Percentiles rank a stretch among this genome's conserved stretches.
These are phyloP conservation scores for Dermolepida albohirtum DNA, from an alignment of 2,888 invertebrate species.

Conservation along the genomic window DNA sequence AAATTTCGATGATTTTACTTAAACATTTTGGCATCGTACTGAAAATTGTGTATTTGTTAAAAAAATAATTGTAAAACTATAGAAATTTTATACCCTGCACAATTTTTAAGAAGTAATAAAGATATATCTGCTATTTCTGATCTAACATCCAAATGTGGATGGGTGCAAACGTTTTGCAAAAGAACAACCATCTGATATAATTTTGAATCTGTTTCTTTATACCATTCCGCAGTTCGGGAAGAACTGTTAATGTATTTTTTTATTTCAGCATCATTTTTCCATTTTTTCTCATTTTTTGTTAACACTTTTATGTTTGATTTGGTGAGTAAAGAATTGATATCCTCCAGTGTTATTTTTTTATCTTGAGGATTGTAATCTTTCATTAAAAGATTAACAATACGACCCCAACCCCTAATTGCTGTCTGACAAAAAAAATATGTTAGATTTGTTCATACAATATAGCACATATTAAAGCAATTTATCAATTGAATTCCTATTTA, in stretches of 20 bases:
- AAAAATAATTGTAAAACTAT: constrained; percentile 36
- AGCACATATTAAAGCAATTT: no score
- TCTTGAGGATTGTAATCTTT: constrained; percentile 60
- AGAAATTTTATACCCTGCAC: constrained; percentile 67
- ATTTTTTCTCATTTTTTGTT: constrained; percentile 47
- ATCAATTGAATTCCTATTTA: no score
- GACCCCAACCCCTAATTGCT: constrained; percentile 65
- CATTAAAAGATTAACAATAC: constrained; percentile 65
- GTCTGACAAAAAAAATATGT: no score
- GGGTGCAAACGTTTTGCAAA: constrained; percentile 69
- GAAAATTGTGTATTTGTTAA: constrained; percentile 47
- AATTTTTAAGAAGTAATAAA: constrained; percentile 70
- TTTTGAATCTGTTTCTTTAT: constrained; percentile 70
- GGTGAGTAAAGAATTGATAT: constrained; percentile 34
- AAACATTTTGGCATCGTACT: constrained; percentile 74
- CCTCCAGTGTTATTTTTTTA: constrained; percentile 43
- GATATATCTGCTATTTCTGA: constrained; percentile 73
- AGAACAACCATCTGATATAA: constrained; percentile 67
- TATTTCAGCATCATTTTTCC: constrained; percentile 57
- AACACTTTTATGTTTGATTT: constrained; percentile 30
- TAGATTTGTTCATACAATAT: no score
- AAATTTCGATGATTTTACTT: constrained; percentile 73
- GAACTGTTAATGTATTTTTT: constrained; percentile 61
- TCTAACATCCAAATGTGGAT: constrained; percentile 73
- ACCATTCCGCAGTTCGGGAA: constrained; percentile 70